Evolutionary conservation across 1,140 invertebrate genomes (phyloP), one percentile per base, ranked within the genome.

Genomic region (Leptinotarsa defecta): DNA sequence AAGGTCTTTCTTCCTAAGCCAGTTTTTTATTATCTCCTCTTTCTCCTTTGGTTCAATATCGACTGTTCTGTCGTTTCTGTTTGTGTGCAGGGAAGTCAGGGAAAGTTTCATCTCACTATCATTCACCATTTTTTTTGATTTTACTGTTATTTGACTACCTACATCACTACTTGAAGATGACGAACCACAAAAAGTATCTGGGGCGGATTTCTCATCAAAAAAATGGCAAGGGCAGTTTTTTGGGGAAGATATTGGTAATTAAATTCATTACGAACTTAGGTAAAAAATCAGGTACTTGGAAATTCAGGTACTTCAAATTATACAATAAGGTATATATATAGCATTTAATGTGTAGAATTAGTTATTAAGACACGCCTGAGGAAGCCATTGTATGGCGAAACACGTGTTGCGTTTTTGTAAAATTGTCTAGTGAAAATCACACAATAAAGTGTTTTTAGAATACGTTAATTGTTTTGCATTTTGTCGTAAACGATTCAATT

Each of bases 1-100:
- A 57, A 74, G 48, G 17, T 82, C 77, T 70, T 84, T 84, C 61
- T 81, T 80, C 3, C 70, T 43, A 24, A 82, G 79, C 82, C 83
- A 84, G 24, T 78, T 80, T 68, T 80, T 80, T 57, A 82, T 76
- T 49, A 68, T 77, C 62, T 78, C 74, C n/a, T 79, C 65, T 48
- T 78, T 80, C 69, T 80, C 76, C 61, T 70, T 79, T 19, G 70
- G 24, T 13, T 77, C 62, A n/a, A 79, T 24, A 48, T 68, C 22
- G 63, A 15, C 69, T 15, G 52, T 57, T 15, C n/a, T 57, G 57
- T 71, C 62, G 17, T 67, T 65, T 69, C 70, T 17, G 70, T 81
- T 49, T 22, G 71, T 74, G 57, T 77, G 27, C 67, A 81, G 22
- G 43, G 78, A 80, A 13, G 78, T 64, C 19, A 84, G 72, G 2